Evolutionary conservation across 2,888 invertebrate genomes (phyloP).

Genomic region (Celastrina argiolus): DNA sequence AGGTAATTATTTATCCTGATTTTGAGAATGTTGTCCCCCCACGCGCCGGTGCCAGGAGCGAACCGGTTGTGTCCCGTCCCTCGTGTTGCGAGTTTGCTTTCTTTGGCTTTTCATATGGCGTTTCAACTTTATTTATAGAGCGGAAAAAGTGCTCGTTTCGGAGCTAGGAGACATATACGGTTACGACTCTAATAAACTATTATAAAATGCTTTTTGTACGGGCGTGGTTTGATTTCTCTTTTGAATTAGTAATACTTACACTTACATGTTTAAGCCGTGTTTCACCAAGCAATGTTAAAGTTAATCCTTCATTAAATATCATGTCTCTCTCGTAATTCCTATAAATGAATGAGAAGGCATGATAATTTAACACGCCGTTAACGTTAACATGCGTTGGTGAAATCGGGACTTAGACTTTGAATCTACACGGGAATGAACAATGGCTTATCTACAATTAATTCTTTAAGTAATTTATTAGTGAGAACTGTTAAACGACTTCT

Average conservation of each 20-base stretch:
- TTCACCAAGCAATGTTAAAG: no score
- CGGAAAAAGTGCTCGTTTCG: conserved; percentile 22
- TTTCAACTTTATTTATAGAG: conserved; percentile 15
- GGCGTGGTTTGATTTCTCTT: neutral
- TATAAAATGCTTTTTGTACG: neutral
- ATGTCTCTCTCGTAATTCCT: no score
- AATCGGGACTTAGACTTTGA: neutral
- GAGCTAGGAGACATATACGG: neutral
- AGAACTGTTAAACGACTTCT: no score
- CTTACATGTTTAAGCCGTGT: no score
- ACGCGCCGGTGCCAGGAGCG: conserved; percentile 42
- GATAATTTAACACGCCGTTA: no score
- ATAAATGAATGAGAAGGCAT: no score
- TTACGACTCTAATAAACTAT: neutral
- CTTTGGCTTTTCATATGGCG: conserved; percentile 20
- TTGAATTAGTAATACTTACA: neutral
- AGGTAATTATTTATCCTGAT: conserved; percentile 40
- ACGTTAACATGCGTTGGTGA: no score
- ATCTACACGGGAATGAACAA: neutral
- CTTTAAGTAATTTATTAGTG: no score
- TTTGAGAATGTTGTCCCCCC: conserved; percentile 57
- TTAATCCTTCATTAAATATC: no score
- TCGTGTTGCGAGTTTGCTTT: conserved; percentile 22
- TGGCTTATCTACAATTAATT: no score
- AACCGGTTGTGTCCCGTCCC: conserved; percentile 49